Evolutionary conservation across 2,888 invertebrate species (phyloP).

Genomic region (Homarus gammarus): DNA sequence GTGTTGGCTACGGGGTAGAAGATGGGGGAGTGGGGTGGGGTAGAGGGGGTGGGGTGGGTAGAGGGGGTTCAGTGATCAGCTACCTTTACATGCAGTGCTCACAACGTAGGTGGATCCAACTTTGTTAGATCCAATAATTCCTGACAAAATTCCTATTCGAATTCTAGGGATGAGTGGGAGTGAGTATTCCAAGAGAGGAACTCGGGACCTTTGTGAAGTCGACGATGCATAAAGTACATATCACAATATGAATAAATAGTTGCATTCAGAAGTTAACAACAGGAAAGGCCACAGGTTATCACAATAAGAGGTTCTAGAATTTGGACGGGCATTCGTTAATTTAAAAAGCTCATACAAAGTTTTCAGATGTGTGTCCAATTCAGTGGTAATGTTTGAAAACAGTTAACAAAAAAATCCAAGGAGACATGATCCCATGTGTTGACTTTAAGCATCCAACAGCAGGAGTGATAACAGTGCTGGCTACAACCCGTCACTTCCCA

Average conservation of each 20-base stretch:
- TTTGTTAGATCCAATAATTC: constrained; percentile 7
- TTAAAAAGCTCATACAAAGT: constrained; percentile 44
- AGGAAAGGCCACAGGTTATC: constrained; percentile 73
- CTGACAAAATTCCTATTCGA: neutral
- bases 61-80: neutral
- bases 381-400: constrained; percentile 21
- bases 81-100: constrained; percentile 38
- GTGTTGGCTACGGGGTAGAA: neutral
- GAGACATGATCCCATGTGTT: constrained; percentile 34
- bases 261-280: constrained; percentile 64
- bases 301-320: constrained; percentile 63
- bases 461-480: constrained; percentile 47
- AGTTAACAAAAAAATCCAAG: constrained; percentile 26
- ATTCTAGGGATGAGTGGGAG: constrained; percentile 36
- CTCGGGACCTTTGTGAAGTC: constrained; percentile 48
- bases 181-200: constrained; percentile 40
- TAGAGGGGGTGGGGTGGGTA: neutral
- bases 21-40: neutral
- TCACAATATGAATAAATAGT: constrained; percentile 59
- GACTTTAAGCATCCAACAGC: constrained; percentile 32
- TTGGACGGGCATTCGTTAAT: constrained; percentile 68
- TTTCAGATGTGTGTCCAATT: constrained; percentile 18
- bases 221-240: constrained; percentile 49
- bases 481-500: constrained; percentile 44
- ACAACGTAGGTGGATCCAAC: neutral